Evolutionary conservation across 2,113 vertebrate genomes (phyloP).

Genomic region (Vulpes vulpes): DNA sequence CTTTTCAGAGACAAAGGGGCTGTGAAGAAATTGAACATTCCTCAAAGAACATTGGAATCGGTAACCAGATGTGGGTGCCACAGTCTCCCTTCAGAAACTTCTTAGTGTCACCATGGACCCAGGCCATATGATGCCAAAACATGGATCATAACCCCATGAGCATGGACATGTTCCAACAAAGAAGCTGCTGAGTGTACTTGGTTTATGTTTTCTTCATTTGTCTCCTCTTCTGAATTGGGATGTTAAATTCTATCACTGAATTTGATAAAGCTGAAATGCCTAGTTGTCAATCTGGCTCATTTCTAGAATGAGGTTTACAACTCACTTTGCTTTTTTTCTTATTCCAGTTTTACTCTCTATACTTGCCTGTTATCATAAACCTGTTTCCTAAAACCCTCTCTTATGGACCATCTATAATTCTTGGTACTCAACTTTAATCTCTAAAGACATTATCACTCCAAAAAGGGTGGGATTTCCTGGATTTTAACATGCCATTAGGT

Average conservation of each 20-base stretch:
- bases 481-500: neutral
- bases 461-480: neutral
- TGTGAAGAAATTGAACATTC: neutral
- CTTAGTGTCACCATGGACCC: neutral
- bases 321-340: neutral
- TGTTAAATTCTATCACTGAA: neutral
- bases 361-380: neutral
- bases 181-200: neutral
- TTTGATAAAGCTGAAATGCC: neutral
- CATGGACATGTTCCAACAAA: accelerated
- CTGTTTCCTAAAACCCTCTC: neutral
- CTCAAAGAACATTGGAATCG: neutral
- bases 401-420: neutral
- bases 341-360: neutral
- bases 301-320: neutral
- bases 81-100: neutral
- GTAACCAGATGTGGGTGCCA: neutral
- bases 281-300: neutral
- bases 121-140: neutral
- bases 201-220: neutral
- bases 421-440: neutral
- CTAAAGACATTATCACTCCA: neutral
- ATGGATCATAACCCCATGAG: neutral
- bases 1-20: neutral
- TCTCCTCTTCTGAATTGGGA: neutral